These are phyloP conservation scores for Nasua narica DNA, from an alignment of 2,797 vertebrate species.

Conservation along the genomic window DNA sequence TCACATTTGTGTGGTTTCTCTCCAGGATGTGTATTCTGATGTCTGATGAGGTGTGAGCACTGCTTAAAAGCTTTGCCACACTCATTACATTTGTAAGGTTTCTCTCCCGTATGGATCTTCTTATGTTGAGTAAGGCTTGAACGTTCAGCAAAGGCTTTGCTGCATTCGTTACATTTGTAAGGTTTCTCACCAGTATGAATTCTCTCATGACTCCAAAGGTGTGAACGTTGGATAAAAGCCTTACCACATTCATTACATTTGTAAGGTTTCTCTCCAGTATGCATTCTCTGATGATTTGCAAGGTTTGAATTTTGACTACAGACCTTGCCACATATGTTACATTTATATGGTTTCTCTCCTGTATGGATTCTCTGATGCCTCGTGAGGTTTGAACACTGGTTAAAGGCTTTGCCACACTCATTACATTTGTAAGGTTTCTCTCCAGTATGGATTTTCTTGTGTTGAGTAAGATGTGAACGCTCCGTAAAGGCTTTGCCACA, in stretches of 20 bases:
- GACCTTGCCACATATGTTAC: not conserved
- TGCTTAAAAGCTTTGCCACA: not conserved
- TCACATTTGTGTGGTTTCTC: not conserved
- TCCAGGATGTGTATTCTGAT: not conserved
- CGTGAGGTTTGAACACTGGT: not conserved
- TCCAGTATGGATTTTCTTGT: not conserved
- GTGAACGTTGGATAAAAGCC: constrained; percentile 61
- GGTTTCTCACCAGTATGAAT: not conserved
- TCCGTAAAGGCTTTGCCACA: not conserved
- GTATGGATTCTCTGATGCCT: not conserved
- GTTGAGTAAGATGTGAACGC: not conserved
- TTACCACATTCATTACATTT: constrained; percentile 61
- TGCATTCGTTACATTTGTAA: not conserved
- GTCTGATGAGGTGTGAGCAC: not conserved
- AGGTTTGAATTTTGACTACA: constrained; percentile 29
- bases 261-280: constrained; percentile 52
- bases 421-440: not conserved
- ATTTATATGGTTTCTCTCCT: not conserved
- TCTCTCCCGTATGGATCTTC: not conserved
- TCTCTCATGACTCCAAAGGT: not conserved
- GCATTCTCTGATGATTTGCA: constrained; percentile 15
- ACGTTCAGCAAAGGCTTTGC: not conserved
- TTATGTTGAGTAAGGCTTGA: not conserved
- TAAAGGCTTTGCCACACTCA: not conserved
- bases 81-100: not conserved